Conservation (phyloP, 1,140 invertebrate genomes). For the Brachionus koreanus region DNA sequence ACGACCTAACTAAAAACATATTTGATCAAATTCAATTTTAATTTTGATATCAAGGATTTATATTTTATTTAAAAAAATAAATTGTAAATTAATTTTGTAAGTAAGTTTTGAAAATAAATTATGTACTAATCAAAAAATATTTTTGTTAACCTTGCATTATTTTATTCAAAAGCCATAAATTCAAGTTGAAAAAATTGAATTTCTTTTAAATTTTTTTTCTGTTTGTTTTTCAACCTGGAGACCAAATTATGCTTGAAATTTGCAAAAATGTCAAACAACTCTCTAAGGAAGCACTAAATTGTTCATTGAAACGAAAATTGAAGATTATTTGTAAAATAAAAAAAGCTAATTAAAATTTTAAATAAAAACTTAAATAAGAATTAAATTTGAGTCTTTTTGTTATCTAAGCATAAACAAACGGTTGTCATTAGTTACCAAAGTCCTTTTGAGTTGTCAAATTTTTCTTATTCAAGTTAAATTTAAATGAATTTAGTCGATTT, state of each 20-base stretch:
- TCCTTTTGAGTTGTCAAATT: neutral
- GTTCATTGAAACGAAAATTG: neutral
- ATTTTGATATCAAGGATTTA: too few species aligned
- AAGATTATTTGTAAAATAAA: neutral
- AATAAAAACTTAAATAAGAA: neutral
- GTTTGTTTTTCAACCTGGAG: neutral
- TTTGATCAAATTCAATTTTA: too few species aligned
- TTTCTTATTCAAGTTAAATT: slow-evolving; percentile 7
- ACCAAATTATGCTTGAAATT: neutral
- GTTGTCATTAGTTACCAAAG: neutral
- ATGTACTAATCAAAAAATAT: too few species aligned
- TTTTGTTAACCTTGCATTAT: too few species aligned
- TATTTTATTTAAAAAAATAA: too few species aligned
- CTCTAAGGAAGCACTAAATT: neutral
- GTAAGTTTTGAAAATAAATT: too few species aligned
- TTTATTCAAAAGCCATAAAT: neutral
- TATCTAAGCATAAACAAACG: neutral
- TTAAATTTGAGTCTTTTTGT: neutral
- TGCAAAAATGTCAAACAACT: neutral
- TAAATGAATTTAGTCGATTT: neutral
- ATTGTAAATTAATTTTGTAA: too few species aligned
- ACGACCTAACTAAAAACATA: too few species aligned
- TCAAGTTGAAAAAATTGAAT: neutral
- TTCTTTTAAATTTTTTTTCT: neutral
- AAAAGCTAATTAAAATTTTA: neutral